Base-by-base conservation (phyloP, 2,113 vertebrate genomes). In the Serranochromis macrocephalus region DNA sequence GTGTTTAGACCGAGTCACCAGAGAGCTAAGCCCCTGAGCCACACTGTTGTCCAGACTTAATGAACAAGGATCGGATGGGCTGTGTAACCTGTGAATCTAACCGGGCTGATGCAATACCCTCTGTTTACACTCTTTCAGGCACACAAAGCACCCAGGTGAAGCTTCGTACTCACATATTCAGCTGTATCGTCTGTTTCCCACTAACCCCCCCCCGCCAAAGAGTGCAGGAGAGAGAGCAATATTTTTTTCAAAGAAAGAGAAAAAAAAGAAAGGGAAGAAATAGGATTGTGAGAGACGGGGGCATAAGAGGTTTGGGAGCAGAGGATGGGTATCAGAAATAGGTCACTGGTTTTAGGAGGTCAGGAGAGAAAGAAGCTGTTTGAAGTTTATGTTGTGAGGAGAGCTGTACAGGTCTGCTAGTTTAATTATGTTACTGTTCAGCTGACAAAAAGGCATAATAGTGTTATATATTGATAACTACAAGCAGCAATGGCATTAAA, bases 141-240 rank as follows among this genome's bases (percentile, higher is more conserved):
- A 95, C 91, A 93, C 82, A 92, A 82, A 92, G 92, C 95, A 96
- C 92, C 93, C 93, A 83, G 90, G 89, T 81, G 33, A 93, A 91
- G 90, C 87, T 82, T 93, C 58, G 14, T 97, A 97, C 99, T 99
- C 95, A 99, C 99, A 58, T 99, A 99, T 97, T 99, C 98, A 79
- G 98, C 98, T 63, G 97, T 99, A 96, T 99, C 97, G 95, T 99
- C 99, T 94, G 94, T 99, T 97, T 99, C 99, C 98, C 98, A 99
- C 99, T 99, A 97, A 96, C 95, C 94, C 96, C 95, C 53, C 89
- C 93, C 93, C 94, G 82, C 92, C 93, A 94, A 94, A 93, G 94
- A 96, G 96, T 84, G 94, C 79, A 90, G 92, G 95, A 94, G 94
- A 91, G 91, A 94, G 83, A 93, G 93, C 82, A 82, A 85, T 82